Evolutionary conservation across 2,113 vertebrate genomes (phyloP).

Genomic region (Catharus minimus): DNA sequence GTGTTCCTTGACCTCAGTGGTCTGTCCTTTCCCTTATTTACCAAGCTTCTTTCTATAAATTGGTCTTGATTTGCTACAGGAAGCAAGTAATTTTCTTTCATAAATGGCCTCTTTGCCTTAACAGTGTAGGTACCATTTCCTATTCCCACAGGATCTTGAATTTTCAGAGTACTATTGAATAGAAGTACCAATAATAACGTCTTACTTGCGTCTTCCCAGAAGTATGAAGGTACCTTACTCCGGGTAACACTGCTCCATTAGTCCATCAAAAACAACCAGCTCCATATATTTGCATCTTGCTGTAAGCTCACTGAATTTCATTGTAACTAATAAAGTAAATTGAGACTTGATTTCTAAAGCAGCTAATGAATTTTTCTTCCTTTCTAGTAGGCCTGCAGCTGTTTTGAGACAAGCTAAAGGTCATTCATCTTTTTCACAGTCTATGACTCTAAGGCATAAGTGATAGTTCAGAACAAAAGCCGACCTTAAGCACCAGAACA

Average conservation of each 20-base stretch:
- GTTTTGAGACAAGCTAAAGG: neutral
- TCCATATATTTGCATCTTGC: neutral
- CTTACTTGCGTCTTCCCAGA: neutral
- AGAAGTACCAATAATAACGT: neutral
- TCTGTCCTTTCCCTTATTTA: neutral
- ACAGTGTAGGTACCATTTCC: neutral
- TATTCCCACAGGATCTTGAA: neutral
- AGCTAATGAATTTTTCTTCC: neutral
- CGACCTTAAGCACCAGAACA: neutral
- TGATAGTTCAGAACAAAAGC: neutral
- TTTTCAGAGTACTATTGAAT: neutral
- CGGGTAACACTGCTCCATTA: neutral
- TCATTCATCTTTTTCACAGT: neutral
- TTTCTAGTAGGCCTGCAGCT: neutral
- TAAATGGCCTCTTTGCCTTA: neutral
- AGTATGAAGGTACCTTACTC: neutral
- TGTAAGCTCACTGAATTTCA: neutral
- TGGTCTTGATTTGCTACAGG: neutral
- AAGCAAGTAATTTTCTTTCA: neutral
- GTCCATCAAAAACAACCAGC: accelerated
- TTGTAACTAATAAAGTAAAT: neutral
- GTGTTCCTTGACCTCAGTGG: neutral
- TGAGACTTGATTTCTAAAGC: neutral
- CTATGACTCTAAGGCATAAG: neutral
- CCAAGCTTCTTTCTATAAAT: neutral